Evolutionary conservation across 2,888 invertebrate species (phyloP), one percentile per base, ranked within the genome.

Genomic region (Imbricaverruca yamaguchii): DNA sequence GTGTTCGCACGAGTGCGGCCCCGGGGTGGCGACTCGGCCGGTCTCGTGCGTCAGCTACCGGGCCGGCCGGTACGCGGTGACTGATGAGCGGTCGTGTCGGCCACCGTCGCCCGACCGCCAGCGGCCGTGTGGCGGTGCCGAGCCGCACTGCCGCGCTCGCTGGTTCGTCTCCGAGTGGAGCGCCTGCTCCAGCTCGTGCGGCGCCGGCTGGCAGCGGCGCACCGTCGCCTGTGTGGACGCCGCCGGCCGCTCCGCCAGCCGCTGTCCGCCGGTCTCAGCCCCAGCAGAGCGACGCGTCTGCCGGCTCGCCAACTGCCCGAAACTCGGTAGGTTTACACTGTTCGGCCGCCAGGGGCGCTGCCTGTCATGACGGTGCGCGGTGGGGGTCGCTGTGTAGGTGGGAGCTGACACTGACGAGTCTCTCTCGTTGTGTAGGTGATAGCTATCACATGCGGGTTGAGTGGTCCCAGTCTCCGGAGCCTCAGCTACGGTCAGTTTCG

Each of bases 1-100:
- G n/a, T 90, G 91, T 59, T 91, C 91, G 83, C 90, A 90, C 83
- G 90, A 90, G 84, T 95, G 92, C 86, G 91, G 85, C 84, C 87
- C 63, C 93, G 93, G 0, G 85, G 96, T 94, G 86, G 90, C 92
- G n/a, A 93, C 95, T 59, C 91, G 92, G 4, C 93, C 93, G 92
- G 89, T 90, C 63, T 86, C 88, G 86, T 90, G 90, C 85, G 86
- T 86, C 85, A 84, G 74, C 55, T 91, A 21, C 90, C 91, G 61
- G 91, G 91, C 83, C 90, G 90, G 83, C 90, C 90, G 84, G 95
- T 92, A 86, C 91, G 85, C 85, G 87, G 65, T 93, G 93, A 0
- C 85, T 96, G 96, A 96, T 95, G 94, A 86, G 90, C 92, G 15
- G 9, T 15, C 74, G 18, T 74, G 74, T 21, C 9, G 21, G 7